Base-by-base conservation (phyloP, 2,888 invertebrate genomes). In the Drosophila prostipennis region DNA sequence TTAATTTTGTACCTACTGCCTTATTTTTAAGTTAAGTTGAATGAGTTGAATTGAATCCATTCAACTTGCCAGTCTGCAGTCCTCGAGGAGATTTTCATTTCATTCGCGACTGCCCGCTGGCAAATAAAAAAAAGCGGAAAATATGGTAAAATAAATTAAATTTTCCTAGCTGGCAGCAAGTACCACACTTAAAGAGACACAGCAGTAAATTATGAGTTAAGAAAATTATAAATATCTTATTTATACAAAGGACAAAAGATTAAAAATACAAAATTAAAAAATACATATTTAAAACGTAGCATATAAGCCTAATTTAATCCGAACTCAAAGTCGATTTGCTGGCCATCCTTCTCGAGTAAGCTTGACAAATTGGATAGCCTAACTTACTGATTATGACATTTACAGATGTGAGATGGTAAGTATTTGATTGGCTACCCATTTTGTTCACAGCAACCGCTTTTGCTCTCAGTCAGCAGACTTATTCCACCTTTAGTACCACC, bases 11-110 rank as follows among this genome's bases (percentile, higher is more conserved):
- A 11, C n/a, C 3, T 4, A 42, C 19, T 43, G 23, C 2, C 32
- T 29, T 46, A 5, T 11, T 8, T 6, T 29, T 29, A 10, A 11
- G 26, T 46, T 29, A 23, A 43, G 5, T 6, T 2, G 7, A 43
- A 43, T 8, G 14, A 14, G 14, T 3, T n/a, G 8, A 43, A 11
- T n/a, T 29, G 29, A 59, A 55, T 26, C 10, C 26, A 23, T 32
- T 61, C 32, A 58, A 57, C 34, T 19, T 46, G 39, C 23, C 61
- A 63, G 65, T 61, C 63, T 53, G 60, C 52, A 49, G 54, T 45
- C 40, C 72, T 54, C 58, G 60, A 56, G 49, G 57, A 60, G 58
- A 76, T 79, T 73, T 77, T 79, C 76, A 76, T 78, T 76, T 59
- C 68, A 68, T 64, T 75, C 67, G 54, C 42, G 58, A 70, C 48